Percentiles rank a stretch among this genome's conserved stretches.
These are phyloP conservation scores for Xenops minutus DNA, from an alignment of 2,797 vertebrate genomes.

Conservation along the genomic window DNA sequence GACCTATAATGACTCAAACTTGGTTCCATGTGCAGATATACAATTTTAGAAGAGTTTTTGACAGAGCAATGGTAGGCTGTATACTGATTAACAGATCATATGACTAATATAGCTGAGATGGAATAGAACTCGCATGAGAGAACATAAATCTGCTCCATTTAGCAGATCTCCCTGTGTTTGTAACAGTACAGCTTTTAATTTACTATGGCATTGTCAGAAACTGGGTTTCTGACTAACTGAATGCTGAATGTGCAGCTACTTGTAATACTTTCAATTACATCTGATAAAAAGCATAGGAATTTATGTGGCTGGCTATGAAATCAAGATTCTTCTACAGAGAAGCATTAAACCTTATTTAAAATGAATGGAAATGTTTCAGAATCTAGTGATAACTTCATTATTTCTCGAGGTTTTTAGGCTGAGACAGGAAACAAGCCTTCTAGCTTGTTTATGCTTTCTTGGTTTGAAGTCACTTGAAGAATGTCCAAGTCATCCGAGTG, in stretches of 20 bases:
- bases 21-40: not conserved
- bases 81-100: not conserved
- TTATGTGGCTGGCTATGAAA: not conserved
- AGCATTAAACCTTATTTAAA: not conserved
- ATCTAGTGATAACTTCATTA: not conserved
- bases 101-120: not conserved
- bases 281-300: not conserved
- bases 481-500: not conserved
- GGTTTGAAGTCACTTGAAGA: not conserved
- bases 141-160: conserved; percentile 49
- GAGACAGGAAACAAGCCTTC: not conserved
- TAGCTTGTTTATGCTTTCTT: not conserved
- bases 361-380: not conserved
- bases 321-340: not conserved
- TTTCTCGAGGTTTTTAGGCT: not conserved
- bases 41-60: not conserved
- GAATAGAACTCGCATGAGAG: conserved; percentile 19
- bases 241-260: not conserved
- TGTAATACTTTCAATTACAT: not conserved
- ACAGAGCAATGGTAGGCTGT: not conserved
- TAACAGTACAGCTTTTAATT: not conserved
- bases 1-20: not conserved
- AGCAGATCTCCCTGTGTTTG: not conserved
- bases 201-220: not conserved
- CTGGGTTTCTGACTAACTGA: not conserved